Percentiles rank a stretch among this genome's conserved stretches.
These are phyloP conservation scores for Nephrotoma guestfalica DNA, from an alignment of 2,888 invertebrate genomes.

Conservation along the genomic window DNA sequence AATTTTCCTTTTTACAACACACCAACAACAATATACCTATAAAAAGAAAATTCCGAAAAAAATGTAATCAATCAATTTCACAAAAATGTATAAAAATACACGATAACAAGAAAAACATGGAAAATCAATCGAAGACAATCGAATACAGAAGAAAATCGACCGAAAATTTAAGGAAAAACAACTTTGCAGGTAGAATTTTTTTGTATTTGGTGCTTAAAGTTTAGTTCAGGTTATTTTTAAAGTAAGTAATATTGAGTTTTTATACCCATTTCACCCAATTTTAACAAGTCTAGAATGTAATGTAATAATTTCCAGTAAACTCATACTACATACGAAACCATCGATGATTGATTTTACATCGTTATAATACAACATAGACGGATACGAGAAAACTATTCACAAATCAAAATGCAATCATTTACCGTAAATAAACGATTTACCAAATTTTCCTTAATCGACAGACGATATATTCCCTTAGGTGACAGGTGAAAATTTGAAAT, in stretches of 20 bases:
- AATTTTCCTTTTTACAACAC: neutral
- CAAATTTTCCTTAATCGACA: neutral
- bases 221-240: neutral
- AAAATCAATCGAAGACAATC: neutral
- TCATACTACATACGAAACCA: neutral
- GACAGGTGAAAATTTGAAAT: neutral
- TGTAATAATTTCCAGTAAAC: neutral
- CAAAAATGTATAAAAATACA: neutral
- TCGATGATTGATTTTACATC: neutral
- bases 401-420: neutral
- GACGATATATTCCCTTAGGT: neutral
- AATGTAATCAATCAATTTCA: neutral
- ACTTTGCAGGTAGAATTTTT: neutral
- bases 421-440: neutral
- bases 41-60: neutral
- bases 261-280: neutral
- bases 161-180: neutral
- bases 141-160: neutral
- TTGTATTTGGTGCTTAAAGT: neutral
- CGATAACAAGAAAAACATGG: neutral
- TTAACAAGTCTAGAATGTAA: neutral
- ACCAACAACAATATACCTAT: neutral
- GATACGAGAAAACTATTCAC: neutral
- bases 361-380: neutral
- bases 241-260: neutral